phyloP scores from a whole-genome alignment of 2,888 invertebrate genomes.

The Eupithecia subumbrata region DNA sequence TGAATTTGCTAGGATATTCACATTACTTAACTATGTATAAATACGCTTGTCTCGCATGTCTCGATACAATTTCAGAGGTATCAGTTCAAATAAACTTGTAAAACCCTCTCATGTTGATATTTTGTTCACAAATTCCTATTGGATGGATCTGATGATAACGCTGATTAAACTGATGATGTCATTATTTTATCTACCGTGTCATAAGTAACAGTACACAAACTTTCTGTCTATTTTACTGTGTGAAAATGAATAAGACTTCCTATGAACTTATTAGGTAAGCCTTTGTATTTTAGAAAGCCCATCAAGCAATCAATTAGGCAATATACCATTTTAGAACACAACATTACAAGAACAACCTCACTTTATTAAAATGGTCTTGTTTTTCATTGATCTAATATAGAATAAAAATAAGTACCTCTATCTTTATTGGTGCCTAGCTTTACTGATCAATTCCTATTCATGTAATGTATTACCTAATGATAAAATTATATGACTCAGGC shows the following conservation, averaged over 20 bases:
- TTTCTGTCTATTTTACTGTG: background rate
- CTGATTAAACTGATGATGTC: constrained; percentile 58
- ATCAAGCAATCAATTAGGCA: background rate
- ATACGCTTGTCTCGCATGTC: background rate
- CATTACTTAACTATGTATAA: background rate
- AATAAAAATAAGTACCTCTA: background rate
- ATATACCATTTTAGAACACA: background rate
- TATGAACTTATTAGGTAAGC: constrained; percentile 13
- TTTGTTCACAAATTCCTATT: background rate
- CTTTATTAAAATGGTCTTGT: background rate
- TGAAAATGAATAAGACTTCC: constrained; percentile 11
- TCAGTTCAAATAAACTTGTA: background rate
- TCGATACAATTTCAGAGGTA: background rate
- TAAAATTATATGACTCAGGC: background rate
- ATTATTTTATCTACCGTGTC: constrained; percentile 26
- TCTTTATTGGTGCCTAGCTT: background rate
- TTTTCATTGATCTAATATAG: background rate
- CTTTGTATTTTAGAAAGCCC: background rate
- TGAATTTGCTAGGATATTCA: constrained; percentile 11
- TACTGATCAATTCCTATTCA: background rate
- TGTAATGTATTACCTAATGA: background rate
- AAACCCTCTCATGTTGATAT: background rate
- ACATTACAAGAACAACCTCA: background rate
- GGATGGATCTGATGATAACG: constrained; percentile 18
- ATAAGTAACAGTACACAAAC: background rate